These are phyloP conservation scores for Heterohyrax brucei DNA, from an alignment of 2,797 vertebrate genomes.

Conservation along the genomic window DNA sequence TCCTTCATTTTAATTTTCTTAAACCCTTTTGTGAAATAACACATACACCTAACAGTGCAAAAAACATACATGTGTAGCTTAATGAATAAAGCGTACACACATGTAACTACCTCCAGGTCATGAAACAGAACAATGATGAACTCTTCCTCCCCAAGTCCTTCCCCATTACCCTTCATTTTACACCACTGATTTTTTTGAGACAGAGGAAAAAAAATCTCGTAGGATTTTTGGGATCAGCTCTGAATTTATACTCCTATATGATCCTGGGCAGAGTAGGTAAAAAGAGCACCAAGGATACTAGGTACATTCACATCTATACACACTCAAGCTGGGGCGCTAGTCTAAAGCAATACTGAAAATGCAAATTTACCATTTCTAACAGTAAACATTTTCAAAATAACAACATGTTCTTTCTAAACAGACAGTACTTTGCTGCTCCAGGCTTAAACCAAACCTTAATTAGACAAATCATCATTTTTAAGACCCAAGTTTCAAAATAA, in stretches of 20 bases:
- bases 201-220: slow-evolving; percentile 50
- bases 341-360: slow-evolving; percentile 69
- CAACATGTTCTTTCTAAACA: slow-evolving; percentile 60
- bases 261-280: background rate
- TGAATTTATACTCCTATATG: slow-evolving; percentile 27
- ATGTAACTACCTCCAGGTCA: slow-evolving; percentile 37
- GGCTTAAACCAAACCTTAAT: slow-evolving; percentile 40
- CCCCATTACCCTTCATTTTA: background rate
- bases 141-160: background rate
- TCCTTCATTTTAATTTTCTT: slow-evolving; percentile 51
- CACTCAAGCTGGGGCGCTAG: background rate
- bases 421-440: slow-evolving; percentile 25
- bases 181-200: background rate
- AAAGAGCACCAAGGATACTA: slow-evolving; percentile 26
- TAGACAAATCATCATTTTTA: slow-evolving; percentile 63
- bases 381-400: slow-evolving; percentile 66
- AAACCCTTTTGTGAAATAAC: slow-evolving; percentile 44
- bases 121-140: slow-evolving; percentile 37
- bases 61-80: slow-evolving; percentile 30
- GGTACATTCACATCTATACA: background rate
- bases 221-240: slow-evolving; percentile 18
- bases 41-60: background rate
- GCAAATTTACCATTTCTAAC: slow-evolving; percentile 45
- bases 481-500: slow-evolving; percentile 61
- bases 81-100: slow-evolving; percentile 52